phyloP scores from a whole-genome alignment of 2,113 vertebrate species.

The Oryzias celebensis region DNA sequence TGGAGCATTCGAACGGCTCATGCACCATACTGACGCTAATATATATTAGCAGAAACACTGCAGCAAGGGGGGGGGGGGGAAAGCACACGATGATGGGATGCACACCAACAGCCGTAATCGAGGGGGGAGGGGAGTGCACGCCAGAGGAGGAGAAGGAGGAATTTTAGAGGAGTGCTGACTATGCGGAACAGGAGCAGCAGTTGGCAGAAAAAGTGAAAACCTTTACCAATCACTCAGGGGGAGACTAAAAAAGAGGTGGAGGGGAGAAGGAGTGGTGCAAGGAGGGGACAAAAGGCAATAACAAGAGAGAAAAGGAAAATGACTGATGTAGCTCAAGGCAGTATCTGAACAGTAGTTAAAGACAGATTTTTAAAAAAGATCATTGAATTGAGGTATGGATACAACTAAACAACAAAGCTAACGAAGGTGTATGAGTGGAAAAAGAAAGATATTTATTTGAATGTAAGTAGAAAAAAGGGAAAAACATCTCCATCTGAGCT shows the following conservation, averaged over 20 bases:
- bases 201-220: slow-evolving; percentile 65
- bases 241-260: slow-evolving; percentile 10
- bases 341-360: slow-evolving; percentile 33
- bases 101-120: slow-evolving; percentile 63
- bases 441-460: slow-evolving; percentile 6
- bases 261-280: slow-evolving; percentile 10
- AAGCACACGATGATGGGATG: slow-evolving; percentile 65
- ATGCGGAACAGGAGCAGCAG: slow-evolving; percentile 61
- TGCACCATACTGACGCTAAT: slow-evolving; percentile 70
- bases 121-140: slow-evolving; percentile 23
- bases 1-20: slow-evolving; percentile 4
- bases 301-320: slow-evolving; percentile 7
- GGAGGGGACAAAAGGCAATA: neutral
- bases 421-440: slow-evolving; percentile 33
- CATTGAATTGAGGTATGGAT: slow-evolving; percentile 10
- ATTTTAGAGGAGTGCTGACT: slow-evolving; percentile 70
- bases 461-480: slow-evolving; percentile 15
- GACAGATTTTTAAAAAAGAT: neutral
- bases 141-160: slow-evolving; percentile 33
- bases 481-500: slow-evolving; percentile 42
- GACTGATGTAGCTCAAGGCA: slow-evolving; percentile 30
- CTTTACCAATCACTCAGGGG: slow-evolving; percentile 54
- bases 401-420: slow-evolving; percentile 10
- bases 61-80: slow-evolving; percentile 72
- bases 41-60: slow-evolving; percentile 80